Evolutionary conservation across 2,888 invertebrate genomes (phyloP).

Genomic region (Epirrita christyi): DNA sequence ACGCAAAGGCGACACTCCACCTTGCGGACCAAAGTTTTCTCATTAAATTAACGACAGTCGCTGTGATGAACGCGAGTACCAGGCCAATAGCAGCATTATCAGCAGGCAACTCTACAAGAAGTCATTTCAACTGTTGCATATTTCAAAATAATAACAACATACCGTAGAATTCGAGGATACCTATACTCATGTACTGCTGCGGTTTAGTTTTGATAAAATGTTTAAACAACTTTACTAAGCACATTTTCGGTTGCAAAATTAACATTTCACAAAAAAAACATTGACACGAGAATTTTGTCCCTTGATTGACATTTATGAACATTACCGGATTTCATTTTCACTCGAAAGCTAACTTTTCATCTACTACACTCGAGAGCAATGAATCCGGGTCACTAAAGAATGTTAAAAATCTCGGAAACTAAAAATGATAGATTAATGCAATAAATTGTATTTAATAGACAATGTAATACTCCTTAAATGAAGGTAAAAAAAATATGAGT

Average conservation of each 20-base stretch:
- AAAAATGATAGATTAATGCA: no score
- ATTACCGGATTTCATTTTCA: background rate
- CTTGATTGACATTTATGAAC: conserved; percentile 1
- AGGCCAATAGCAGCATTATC: no score
- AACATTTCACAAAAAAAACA: background rate
- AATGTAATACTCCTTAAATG: no score
- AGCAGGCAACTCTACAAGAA: no score
- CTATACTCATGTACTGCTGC: background rate
- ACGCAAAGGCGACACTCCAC: conserved; percentile 24
- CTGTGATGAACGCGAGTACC: background rate
- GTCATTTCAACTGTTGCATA: no score
- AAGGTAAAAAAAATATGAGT: no score
- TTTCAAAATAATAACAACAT: background rate
- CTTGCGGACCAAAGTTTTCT: conserved; percentile 26
- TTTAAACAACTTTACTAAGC: background rate
- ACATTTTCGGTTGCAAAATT: background rate
- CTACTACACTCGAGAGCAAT: no score
- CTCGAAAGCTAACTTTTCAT: no score
- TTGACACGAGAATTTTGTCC: background rate
- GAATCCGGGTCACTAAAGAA: no score
- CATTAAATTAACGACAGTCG: conserved; percentile 24
- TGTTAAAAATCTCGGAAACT: no score
- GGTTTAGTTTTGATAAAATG: background rate
- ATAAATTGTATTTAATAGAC: no score
- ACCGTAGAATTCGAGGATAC: background rate